Conservation (phyloP, 2,797 vertebrate genomes). For the Ptychadena robeensis region DNA sequence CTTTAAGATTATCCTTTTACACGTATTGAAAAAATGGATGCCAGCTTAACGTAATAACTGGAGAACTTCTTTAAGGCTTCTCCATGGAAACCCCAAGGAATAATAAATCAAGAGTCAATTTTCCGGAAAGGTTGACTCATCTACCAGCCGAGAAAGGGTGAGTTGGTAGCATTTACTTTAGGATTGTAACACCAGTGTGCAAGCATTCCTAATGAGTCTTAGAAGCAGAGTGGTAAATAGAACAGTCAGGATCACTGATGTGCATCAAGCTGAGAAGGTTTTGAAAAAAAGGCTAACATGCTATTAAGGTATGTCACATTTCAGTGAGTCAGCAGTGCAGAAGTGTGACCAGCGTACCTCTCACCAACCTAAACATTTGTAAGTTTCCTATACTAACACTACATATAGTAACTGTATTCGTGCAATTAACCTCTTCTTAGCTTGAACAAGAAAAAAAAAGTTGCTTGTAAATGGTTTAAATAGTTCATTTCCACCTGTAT, state of each 20-base stretch:
- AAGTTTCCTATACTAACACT: too few species aligned
- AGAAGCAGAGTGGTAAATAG: conserved; percentile 19
- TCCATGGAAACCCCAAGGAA: background rate
- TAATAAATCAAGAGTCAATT: conserved; percentile 2
- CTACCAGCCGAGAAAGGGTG: background rate
- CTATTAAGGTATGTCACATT: conserved; percentile 4
- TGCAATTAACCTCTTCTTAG: too few species aligned
- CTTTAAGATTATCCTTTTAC: too few species aligned
- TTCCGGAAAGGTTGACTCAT: conserved; percentile 16
- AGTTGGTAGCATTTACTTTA: conserved; percentile 16
- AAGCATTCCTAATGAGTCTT: background rate
- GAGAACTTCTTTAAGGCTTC: background rate
- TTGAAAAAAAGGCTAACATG: background rate
- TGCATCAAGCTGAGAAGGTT: conserved; percentile 7
- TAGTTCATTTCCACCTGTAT: too few species aligned
- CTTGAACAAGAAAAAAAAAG: too few species aligned
- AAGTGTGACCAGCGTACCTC: background rate
- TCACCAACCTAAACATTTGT: background rate
- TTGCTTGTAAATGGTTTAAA: too few species aligned
- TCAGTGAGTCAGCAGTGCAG: background rate
- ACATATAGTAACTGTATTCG: too few species aligned
- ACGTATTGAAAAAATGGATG: too few species aligned
- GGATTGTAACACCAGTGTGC: conserved; percentile 40
- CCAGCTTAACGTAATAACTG: too few species aligned
- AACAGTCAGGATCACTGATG: background rate